phyloP scores from a whole-genome alignment of 2,113 vertebrate species.

The Anolis sagrei region DNA sequence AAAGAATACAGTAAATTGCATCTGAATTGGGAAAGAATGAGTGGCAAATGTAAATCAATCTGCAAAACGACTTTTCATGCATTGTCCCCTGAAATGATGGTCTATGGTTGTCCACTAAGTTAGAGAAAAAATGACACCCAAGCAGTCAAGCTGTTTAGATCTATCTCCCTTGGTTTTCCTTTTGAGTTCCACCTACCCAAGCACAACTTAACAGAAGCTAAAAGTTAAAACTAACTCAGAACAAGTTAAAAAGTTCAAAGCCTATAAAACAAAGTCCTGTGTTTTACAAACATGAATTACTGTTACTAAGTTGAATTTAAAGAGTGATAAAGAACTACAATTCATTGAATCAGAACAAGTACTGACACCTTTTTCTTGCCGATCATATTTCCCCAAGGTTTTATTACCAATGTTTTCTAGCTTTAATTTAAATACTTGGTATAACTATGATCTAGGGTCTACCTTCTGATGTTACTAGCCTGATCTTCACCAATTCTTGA shows the following conservation, averaged over 20 bases:
- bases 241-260: background rate
- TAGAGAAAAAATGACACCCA: too few relatives aligned
- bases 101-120: background rate
- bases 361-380: background rate
- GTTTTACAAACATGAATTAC: background rate
- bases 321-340: background rate
- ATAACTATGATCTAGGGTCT: too few relatives aligned
- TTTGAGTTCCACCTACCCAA: background rate
- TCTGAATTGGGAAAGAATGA: background rate
- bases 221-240: background rate
- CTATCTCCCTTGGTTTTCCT: background rate
- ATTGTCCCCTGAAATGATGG: too few relatives aligned
- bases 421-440: background rate
- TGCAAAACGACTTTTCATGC: background rate
- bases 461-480: background rate
- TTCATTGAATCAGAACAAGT: background rate
- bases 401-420: background rate
- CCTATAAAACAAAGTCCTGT: background rate
- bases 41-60: background rate
- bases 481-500: background rate
- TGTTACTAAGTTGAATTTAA: background rate
- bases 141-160: background rate
- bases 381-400: background rate
- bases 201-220: background rate
- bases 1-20: background rate